phyloP scores from a whole-genome alignment of 2,888 invertebrate species.

The Rhogogaster chlorosoma region DNA sequence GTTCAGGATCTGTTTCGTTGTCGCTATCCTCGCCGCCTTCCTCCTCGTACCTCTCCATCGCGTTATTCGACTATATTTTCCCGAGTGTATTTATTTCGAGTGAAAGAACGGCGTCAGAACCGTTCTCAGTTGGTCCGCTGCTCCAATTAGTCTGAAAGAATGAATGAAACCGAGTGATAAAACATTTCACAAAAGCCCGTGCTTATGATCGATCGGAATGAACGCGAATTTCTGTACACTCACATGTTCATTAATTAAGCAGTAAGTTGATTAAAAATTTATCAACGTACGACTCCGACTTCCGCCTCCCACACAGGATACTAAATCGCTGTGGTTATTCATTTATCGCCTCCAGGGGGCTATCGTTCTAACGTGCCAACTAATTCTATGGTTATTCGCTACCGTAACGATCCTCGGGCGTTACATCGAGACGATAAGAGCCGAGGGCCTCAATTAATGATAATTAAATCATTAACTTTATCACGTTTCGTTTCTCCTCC shows the following conservation, averaged over 20 bases:
- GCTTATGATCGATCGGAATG: background rate
- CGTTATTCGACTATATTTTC: background rate
- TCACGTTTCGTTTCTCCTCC: background rate
- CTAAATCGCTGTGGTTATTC: background rate
- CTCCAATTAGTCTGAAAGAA: background rate
- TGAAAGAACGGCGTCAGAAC: background rate
- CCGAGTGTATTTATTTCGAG: background rate
- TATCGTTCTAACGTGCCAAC: background rate
- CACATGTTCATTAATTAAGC: background rate
- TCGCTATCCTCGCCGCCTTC: constrained; percentile 82
- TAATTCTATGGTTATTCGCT: too few relatives aligned
- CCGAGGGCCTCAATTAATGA: background rate
- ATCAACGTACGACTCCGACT: constrained; percentile 2
- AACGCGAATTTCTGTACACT: background rate
- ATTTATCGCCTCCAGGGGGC: background rate
- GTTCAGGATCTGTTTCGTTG: constrained; percentile 86
- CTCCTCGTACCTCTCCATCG: constrained; percentile 76
- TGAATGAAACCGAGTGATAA: background rate
- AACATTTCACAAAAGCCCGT: background rate
- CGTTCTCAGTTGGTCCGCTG: background rate
- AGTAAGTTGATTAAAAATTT: constrained; percentile 25
- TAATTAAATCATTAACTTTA: background rate
- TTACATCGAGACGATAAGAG: background rate
- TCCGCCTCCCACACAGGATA: background rate
- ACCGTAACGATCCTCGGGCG: background rate